Evolutionary conservation across 2,797 vertebrate genomes (phyloP), one percentile per base, ranked within the genome.

Genomic region (Choloepus didactylus): DNA sequence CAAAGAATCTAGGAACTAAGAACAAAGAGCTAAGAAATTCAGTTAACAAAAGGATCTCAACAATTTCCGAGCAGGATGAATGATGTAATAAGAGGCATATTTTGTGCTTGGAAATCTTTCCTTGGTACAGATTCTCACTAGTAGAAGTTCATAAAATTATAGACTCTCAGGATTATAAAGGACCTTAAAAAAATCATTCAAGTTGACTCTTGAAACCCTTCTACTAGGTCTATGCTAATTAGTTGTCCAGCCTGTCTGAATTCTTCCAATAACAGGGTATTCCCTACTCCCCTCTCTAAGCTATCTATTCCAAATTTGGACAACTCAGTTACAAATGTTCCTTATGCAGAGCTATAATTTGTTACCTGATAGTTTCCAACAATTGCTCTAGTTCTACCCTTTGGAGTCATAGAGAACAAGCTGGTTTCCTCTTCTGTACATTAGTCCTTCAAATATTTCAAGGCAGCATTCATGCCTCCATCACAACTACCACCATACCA

Each of bases 11-110:
- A 60, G 38, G 41, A 81, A 62, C 16, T 31, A 94, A 49, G 38
- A 84, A 81, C 27, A 72, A 92, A 80, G 67, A 95, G 90, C 25
- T 93, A 77, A 87, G 64, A 31, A 88, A 72, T 84, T 89, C 81
- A 91, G 44, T 10, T 91, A 60, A 80, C 80, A 66, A 88, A 89
- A 70, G 29, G 14, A 92, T 66, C 35, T 81, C 44, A 59, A 85
- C 0, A 3, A 85, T 75, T 92, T 89, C 75, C 84, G 27, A 95
- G 44, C 75, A 90, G 25, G 38, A 93, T 6, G 4, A 29, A 10
- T 81, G 21, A 95, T 82, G 11, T n/a, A 91, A 79, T 60, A 25
- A 94, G 77, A 90, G 31, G 27, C 79, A 4, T 59, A 89, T 60
- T 54, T 70, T 79, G 21, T 83, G 54, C 60, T 85, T 4, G 1